Percentiles rank a stretch among this genome's conserved stretches.
Conservation (phyloP, 2,888 invertebrate genomes). For the Sarcophaga rosellei region DNA sequence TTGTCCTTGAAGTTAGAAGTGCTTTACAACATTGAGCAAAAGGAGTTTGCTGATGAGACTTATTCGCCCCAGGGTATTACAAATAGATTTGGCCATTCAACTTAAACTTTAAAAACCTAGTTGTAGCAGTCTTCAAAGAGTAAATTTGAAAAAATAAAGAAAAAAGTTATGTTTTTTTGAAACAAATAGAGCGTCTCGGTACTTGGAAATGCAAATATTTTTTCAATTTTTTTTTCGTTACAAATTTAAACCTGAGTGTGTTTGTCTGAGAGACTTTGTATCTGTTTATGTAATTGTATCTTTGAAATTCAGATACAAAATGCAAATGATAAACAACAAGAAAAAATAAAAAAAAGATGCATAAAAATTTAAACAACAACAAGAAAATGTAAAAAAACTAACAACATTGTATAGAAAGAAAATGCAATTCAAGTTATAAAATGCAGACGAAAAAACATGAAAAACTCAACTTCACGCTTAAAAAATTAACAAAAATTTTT, state of each 20-base stretch:
- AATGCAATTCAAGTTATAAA: slow-evolving; percentile 52
- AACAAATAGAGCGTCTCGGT: slow-evolving; percentile 60
- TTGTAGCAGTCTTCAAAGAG: neutral
- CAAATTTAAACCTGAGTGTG: neutral
- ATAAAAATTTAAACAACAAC: neutral
- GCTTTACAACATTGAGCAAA: too few species aligned
- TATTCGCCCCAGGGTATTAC: too few species aligned
- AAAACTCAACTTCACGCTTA: slow-evolving; percentile 36
- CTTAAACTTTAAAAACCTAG: neutral
- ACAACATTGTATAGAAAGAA: slow-evolving; percentile 31
- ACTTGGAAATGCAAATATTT: slow-evolving; percentile 51
- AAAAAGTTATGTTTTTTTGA: slow-evolving; percentile 35
- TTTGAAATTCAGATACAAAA: slow-evolving; percentile 43
- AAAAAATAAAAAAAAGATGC: neutral
- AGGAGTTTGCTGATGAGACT: too few species aligned
- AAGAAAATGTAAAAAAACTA: neutral
- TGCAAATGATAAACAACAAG: slow-evolving; percentile 19
- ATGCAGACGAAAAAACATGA: neutral
- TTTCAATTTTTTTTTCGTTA: slow-evolving; percentile 9
- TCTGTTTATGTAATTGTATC: slow-evolving; percentile 41
- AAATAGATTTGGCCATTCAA: too few species aligned
- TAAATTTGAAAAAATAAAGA: neutral
- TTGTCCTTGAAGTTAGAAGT: too few species aligned
- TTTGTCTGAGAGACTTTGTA: neutral
- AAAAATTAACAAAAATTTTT: slow-evolving; percentile 33